A percentile compares a stretch with the other conserved stretches of the same genome.
These are phyloP conservation scores for Pelosia muscerda DNA, from an alignment of 2,888 invertebrate species.

Conservation along the genomic window DNA sequence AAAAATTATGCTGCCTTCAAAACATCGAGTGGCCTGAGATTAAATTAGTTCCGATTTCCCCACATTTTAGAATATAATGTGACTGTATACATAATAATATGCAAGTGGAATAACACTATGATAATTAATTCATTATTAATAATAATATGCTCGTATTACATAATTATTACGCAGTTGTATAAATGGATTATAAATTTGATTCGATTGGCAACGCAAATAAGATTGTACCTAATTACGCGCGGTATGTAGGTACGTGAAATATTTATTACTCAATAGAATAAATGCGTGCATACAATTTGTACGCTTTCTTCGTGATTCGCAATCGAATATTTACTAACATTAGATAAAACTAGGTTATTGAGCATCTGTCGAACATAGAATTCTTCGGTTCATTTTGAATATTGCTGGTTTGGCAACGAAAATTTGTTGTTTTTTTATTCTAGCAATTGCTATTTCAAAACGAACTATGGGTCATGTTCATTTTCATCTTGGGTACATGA, in stretches of 20 bases:
- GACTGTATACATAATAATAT: slow-evolving; percentile 4
- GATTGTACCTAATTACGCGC: slow-evolving; percentile 38
- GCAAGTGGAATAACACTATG: slow-evolving; percentile 11
- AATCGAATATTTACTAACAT: slow-evolving; percentile 19
- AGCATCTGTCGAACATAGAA: slow-evolving; percentile 19
- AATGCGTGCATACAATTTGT: slow-evolving; percentile 35
- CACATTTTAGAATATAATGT: background rate
- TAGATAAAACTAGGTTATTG: slow-evolving; percentile 33
- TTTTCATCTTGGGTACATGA: no score
- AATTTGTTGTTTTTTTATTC: slow-evolving; percentile 5
- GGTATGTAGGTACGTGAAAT: slow-evolving; percentile 27
- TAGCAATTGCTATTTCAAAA: slow-evolving; percentile 1
- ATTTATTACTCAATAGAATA: slow-evolving; percentile 50
- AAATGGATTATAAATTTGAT: slow-evolving; percentile 29
- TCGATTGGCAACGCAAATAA: slow-evolving; percentile 31
- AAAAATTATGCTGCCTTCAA: background rate
- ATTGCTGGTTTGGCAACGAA: slow-evolving; percentile 6
- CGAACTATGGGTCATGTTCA: background rate
- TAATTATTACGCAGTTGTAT: slow-evolving; percentile 33
- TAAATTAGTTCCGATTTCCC: slow-evolving; percentile 9
- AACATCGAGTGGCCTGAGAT: background rate
- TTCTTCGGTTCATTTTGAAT: slow-evolving; percentile 9
- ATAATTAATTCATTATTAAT: slow-evolving; percentile 16
- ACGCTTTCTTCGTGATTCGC: slow-evolving; percentile 49
- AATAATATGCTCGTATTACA: slow-evolving; percentile 30